Evolutionary conservation across 2,888 invertebrate genomes (phyloP), one percentile per base, ranked within the genome.

Genomic region (Eupeodes latifasciatus): DNA sequence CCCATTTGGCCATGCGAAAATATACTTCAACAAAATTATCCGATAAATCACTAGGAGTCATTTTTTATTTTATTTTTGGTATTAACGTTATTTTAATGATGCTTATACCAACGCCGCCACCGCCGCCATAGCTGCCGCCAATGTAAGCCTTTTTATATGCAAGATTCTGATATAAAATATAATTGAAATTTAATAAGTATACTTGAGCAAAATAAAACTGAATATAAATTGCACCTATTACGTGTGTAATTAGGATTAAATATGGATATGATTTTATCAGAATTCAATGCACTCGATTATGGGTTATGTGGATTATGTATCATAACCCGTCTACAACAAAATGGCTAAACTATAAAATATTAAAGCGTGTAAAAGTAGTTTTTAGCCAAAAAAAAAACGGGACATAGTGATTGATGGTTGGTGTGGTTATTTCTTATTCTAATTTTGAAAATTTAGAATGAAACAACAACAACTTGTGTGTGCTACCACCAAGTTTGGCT

Each of bases 1-100:
- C 11, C 67, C 67, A 64, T 10, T 69, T 78, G 0, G 16, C 49
- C 36, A 78, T 57, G 2, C 57, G 67, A 72, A 82, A 86, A 57
- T 27, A 71, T 10, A n/a, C n/a, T 49, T 47, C 40, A 44, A 69
- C 57, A 1, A 82, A 64, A 5, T 62, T 62, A 61, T 78, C 74
- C 16, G 67, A 55, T 0, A 5, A 19, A 36, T 16, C 36, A 53
- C 7, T 40, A 4, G 53, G 16, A 69, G 53, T 4, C 53, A 69
- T 51, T 53, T 36, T 66, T 66, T 12, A 2, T 51, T 53, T 36
- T 66, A 47, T 16, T 9, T 57, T 19, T 14, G 27, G 27, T 47
- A 44, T 19, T 47, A n/a, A 0, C 9, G 2, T 12, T 59, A 34
- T 34, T 34, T 59, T 14, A 4, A 59, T 57, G 59, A 34, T 53